Evolutionary conservation across 2,113 vertebrate species (phyloP), one percentile per base, ranked within the genome.

Genomic region (Macaca nemestrina): DNA sequence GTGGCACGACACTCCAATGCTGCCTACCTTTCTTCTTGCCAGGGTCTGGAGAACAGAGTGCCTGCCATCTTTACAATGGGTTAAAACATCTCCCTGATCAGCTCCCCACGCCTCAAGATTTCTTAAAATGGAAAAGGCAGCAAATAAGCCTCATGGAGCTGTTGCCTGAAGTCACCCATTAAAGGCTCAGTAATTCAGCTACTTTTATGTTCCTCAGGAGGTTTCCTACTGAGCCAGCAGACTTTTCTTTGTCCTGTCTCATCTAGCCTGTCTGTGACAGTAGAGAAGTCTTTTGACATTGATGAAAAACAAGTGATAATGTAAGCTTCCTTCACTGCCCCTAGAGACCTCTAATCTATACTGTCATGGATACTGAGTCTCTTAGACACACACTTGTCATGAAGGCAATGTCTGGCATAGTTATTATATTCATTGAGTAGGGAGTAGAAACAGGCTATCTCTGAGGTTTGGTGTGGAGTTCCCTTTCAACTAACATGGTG

Each of bases 241-340:
- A 70, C 61, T 82, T 64, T 61, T 79, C 35, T 97, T 95, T 93
- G 64, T 88, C 85, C 22, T 90, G 9, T 93, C 64, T 97, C 52
- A 52, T 96, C 27, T 95, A 70, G 6, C 57, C 94, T 93, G 9
- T 91, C 43, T 81, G 61, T 96, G 59, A 88, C 30, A 81, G 79
- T 40, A 97, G 68, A 85, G 95, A 94, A 88, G 12, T n/a, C 32
- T 90, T 82, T 94, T 85, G 38, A 20, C 9, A 40, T 25, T 96
- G 88, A 93, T 82, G 40, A 90, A 83, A 97, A 97, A 61, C 57
- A 90, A 92, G 84, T 95, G 64, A 93, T 90, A 85, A 85, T 22
- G n/a, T 88, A 90, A 84, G n/a, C 43, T 86, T 90, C 52, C 45
- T 92, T 97, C 35, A 78, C 59, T 80, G 90, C 68, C 6, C 50